Evolutionary conservation across 2,888 invertebrate species (phyloP), one percentile per base, ranked within the genome.

Genomic region (Prenolepis imparis): DNA sequence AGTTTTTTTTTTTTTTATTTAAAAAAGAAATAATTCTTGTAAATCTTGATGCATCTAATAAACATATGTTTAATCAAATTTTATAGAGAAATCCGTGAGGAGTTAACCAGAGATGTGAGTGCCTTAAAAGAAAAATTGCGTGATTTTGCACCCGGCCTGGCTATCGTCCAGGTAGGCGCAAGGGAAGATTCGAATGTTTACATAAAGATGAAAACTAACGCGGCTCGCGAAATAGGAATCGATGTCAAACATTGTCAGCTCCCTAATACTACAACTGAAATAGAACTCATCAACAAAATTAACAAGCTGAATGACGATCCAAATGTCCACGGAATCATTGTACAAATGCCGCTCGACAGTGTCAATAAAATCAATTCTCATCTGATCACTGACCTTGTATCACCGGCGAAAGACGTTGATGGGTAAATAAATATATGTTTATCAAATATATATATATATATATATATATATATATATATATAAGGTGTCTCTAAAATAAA

Each of bases 111-210:
- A 90, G 96, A 98, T 92, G 97, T 98, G 5, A 92, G 94, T 5
- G 95, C 95, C 77, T 94, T 97, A 86, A 96, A 96, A 70, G 93
- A 95, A 77, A 94, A 95, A 86, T 92, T 96, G 82, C 95, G 97
- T 2, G 95, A 96, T 84, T 98, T 97, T 94, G 95, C 95, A 87
- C 97, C 97, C 0, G 97, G 97, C 18, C 95, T 99, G 88, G 98
- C 98, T 32, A 99, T 99, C 93, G 98, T 99, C 64, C 98, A 99
- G 96, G 99, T 99, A 85, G 99, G 99, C 15, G 97, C 97, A 1
- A 96, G 99, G 0, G 98, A 98, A 94, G 99, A 99, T 95, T 99
- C 99, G 64, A 99, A 99, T 95, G 99, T 99, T 6, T 99, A 99
- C 95, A 99, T 99, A 93, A 96, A 98, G 52, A 98, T 98, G 97